A percentile compares a stretch with the other conserved stretches of the same genome.
Evolutionary conservation across 1,140 invertebrate species (phyloP).

Genomic region (Heliothis virescens): DNA sequence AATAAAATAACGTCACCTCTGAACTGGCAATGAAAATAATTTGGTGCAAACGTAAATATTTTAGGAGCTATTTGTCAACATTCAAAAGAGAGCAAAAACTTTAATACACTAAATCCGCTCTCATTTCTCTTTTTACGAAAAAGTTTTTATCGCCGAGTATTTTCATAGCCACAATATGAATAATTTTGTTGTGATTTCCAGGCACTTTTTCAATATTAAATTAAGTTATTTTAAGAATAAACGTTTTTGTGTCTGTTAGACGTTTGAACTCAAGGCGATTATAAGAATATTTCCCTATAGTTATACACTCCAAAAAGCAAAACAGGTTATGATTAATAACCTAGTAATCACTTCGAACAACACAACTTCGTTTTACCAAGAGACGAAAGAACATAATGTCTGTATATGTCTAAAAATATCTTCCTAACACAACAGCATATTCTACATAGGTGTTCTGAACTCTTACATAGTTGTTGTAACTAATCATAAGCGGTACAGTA

Average conservation of each 20-base stretch:
- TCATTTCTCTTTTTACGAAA: constrained; percentile 8
- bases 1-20: not conserved
- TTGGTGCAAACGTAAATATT: constrained; percentile 30
- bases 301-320: no score
- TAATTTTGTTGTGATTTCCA: not conserved
- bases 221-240: not conserved
- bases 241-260: not conserved
- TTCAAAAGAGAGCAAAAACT: not conserved
- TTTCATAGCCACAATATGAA: constrained; percentile 8
- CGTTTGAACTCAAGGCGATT: not conserved
- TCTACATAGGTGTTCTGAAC: constrained; percentile 18
- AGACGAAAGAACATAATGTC: no score
- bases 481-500: constrained; percentile 48
- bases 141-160: constrained; percentile 7
- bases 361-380: not conserved
- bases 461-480: not conserved
- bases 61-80: constrained; percentile 27
- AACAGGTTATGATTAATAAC: no score
- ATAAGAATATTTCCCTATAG: no score
- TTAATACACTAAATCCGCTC: not conserved
- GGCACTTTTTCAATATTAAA: not conserved
- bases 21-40: constrained; percentile 22
- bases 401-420: not conserved
- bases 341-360: not conserved
- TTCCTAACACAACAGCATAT: not conserved